Evolutionary conservation across 2,113 vertebrate species (phyloP).

Genomic region (Morphnarchus princeps): DNA sequence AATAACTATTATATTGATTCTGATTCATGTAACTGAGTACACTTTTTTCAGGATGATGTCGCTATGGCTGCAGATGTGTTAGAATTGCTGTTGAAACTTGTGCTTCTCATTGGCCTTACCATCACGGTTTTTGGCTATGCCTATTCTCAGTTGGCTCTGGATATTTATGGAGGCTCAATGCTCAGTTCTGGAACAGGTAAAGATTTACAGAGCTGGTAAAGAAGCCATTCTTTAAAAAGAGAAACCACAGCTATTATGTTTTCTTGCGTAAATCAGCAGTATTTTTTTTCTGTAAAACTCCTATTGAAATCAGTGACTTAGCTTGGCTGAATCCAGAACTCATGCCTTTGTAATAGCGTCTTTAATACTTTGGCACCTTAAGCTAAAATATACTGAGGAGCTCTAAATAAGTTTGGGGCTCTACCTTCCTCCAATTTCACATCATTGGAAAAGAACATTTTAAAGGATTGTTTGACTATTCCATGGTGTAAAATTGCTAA

Average conservation of each 20-base stretch:
- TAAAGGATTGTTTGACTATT: not conserved
- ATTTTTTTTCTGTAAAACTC: not conserved
- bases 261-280: not conserved
- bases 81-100: slow-evolving; percentile 90
- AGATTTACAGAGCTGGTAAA: not conserved
- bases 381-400: not conserved
- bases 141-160: slow-evolving; percentile 91
- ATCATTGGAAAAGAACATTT: not conserved
- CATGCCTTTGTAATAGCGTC: not conserved
- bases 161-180: slow-evolving; percentile 91
- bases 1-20: not conserved
- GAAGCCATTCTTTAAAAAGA: not conserved
- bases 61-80: slow-evolving; percentile 84
- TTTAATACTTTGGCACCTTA: not conserved
- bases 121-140: slow-evolving; percentile 91
- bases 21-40: not conserved
- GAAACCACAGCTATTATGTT: not conserved
- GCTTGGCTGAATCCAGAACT: not conserved
- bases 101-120: slow-evolving; percentile 88
- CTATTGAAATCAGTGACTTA: not conserved
- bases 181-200: slow-evolving; percentile 87
- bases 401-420: not conserved
- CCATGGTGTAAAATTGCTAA: not conserved
- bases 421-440: not conserved
- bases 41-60: slow-evolving; percentile 80